These are phyloP conservation scores for Alloplasta piceator DNA, from an alignment of 2,888 invertebrate genomes.

Conservation along the genomic window DNA sequence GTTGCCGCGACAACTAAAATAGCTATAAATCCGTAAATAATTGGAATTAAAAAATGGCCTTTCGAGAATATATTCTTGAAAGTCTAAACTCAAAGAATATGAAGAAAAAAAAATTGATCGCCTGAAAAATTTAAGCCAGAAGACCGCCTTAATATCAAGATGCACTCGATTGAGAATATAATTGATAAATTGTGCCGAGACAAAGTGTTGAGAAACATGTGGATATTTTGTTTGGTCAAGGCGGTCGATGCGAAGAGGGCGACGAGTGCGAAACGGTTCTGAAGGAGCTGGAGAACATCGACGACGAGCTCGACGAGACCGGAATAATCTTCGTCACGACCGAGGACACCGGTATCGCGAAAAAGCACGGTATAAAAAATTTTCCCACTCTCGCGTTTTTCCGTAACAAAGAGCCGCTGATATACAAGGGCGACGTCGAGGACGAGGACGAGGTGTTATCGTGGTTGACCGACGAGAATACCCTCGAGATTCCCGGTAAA, in stretches of 20 bases:
- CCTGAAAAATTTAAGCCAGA: too few species aligned
- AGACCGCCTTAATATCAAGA: too few species aligned
- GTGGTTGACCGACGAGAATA: constrained; percentile 96
- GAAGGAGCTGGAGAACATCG: constrained; percentile 94
- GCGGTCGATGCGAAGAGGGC: constrained; percentile 94
- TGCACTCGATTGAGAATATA: too few species aligned
- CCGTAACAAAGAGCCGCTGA: constrained; percentile 94
- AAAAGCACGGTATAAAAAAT: constrained; percentile 92
- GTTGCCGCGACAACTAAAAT: too few species aligned
- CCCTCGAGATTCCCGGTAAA: constrained; percentile 94
- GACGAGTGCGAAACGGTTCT: constrained; percentile 94
- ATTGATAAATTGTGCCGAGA: not conserved
- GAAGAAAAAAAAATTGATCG: too few species aligned
- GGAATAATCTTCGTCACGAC: constrained; percentile 97
- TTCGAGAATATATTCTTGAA: too few species aligned
- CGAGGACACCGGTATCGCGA: constrained; percentile 91
- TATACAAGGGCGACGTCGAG: constrained; percentile 93
- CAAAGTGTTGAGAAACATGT: not conserved
- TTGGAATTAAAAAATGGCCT: too few species aligned
- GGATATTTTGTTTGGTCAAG: constrained; percentile 78
- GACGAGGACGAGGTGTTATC: constrained; percentile 96
- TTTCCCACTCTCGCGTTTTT: constrained; percentile 96
- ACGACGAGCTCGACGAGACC: constrained; percentile 96
- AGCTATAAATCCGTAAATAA: too few species aligned
- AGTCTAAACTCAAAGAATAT: too few species aligned